phyloP scores from a whole-genome alignment of 2,113 vertebrate species.

The Pungitius pungitius region DNA sequence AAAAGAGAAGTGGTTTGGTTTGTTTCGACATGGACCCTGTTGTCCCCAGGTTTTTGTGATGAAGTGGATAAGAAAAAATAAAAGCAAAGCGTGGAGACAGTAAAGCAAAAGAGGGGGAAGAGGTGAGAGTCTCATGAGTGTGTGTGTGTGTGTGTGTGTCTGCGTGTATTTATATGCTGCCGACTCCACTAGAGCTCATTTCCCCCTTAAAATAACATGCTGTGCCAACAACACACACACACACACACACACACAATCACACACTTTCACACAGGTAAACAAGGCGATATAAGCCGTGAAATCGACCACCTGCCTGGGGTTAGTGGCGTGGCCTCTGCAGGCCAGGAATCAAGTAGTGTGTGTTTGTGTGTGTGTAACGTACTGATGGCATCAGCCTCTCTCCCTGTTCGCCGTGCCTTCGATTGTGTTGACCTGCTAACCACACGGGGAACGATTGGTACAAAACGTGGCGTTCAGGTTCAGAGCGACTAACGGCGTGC shows the following conservation, averaged over 20 bases:
- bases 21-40: no score
- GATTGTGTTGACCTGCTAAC: not conserved
- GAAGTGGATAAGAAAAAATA: not conserved
- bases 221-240: constrained; percentile 67
- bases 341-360: constrained; percentile 31
- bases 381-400: not conserved
- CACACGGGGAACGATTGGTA: not conserved
- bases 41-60: not conserved
- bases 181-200: constrained; percentile 78
- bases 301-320: constrained; percentile 62
- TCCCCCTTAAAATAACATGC: constrained; percentile 77
- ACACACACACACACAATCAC: constrained; percentile 45
- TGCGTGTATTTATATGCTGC: constrained; percentile 71
- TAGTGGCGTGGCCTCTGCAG: constrained; percentile 29
- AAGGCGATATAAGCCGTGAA: constrained; percentile 61
- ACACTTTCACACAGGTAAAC: constrained; percentile 53
- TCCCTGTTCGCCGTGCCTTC: not conserved
- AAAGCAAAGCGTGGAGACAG: not conserved
- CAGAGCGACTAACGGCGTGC: not conserved
- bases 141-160: constrained; percentile 35
- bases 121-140: constrained; percentile 39
- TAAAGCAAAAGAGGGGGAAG: constrained; percentile 2
- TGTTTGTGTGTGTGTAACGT: constrained; percentile 4
- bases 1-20: no score
- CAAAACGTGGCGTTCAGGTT: not conserved